Evolutionary conservation across 2,797 vertebrate species (phyloP).

Genomic region (Streptopelia turtur): DNA sequence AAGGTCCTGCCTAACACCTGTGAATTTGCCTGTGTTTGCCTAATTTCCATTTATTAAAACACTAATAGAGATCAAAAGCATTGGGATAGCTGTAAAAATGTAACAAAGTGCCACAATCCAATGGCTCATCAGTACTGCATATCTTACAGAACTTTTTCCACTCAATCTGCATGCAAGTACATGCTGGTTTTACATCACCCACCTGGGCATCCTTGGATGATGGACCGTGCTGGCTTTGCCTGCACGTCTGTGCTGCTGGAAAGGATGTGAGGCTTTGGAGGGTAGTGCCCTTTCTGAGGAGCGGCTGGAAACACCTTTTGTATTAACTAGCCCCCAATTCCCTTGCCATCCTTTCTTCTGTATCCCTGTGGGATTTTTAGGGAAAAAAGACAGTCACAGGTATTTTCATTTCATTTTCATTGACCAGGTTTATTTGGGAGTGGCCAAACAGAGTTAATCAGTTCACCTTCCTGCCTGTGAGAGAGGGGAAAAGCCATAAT

Average conservation of each 20-base stretch:
- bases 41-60: not conserved
- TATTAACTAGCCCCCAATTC: not conserved
- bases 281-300: not conserved
- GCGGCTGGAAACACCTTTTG: not conserved
- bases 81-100: not conserved
- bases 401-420: not conserved
- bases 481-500: not conserved
- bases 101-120: not conserved
- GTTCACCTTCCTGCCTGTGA: not conserved
- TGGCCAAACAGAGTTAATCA: not conserved
- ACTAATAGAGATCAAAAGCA: not conserved
- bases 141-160: not conserved
- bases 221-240: not conserved
- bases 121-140: not conserved
- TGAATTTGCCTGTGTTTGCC: not conserved
- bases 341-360: not conserved
- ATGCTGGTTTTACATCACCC: not conserved
- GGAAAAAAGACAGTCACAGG: not conserved
- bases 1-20: not conserved
- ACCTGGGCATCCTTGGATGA: not conserved
- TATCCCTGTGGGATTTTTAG: not conserved
- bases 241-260: not conserved
- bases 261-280: not conserved
- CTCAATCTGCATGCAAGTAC: not conserved
- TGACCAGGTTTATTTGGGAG: not conserved